A percentile compares a stretch with the other conserved stretches of the same genome.
phyloP scores from a whole-genome alignment of 2,888 invertebrate species.

The Holacanthella duospinosa region DNA sequence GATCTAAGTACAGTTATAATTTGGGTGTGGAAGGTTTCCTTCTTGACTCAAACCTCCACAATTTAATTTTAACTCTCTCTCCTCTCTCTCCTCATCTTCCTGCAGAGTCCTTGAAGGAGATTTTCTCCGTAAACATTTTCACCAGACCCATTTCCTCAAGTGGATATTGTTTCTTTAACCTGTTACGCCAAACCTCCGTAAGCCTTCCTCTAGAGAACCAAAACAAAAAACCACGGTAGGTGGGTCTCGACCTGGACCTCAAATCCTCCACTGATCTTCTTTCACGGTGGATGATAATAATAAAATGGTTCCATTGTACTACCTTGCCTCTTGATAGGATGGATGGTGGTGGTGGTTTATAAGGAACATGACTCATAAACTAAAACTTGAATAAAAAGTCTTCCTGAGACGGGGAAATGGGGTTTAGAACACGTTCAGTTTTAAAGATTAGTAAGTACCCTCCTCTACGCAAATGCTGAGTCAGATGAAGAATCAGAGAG shows the following conservation, averaged over 20 bases:
- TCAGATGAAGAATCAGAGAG: neutral
- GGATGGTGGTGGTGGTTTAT: neutral
- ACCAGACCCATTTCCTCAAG: neutral
- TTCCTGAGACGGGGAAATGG: neutral
- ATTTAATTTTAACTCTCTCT: too few species aligned
- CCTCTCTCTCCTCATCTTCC: neutral
- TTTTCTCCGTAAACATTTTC: too few species aligned
- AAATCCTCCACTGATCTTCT: neutral
- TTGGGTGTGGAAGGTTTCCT: too few species aligned
- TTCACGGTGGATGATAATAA: neutral
- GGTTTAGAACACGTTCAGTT: neutral
- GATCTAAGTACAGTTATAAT: too few species aligned
- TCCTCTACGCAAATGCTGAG: neutral
- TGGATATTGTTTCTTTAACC: neutral
- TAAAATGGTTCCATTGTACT: neutral
- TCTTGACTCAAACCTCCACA: too few species aligned
- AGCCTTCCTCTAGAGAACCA: neutral
- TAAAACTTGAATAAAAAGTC: neutral
- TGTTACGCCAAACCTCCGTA: too few species aligned
- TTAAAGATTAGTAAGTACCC: neutral
- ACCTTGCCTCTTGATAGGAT: neutral
- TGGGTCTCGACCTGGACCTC: too few species aligned
- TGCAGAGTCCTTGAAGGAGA: neutral
- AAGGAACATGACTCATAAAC: neutral
- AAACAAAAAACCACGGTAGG: neutral